Conservation (phyloP, 2,888 invertebrate genomes). For the Diplolepis rosae region DNA sequence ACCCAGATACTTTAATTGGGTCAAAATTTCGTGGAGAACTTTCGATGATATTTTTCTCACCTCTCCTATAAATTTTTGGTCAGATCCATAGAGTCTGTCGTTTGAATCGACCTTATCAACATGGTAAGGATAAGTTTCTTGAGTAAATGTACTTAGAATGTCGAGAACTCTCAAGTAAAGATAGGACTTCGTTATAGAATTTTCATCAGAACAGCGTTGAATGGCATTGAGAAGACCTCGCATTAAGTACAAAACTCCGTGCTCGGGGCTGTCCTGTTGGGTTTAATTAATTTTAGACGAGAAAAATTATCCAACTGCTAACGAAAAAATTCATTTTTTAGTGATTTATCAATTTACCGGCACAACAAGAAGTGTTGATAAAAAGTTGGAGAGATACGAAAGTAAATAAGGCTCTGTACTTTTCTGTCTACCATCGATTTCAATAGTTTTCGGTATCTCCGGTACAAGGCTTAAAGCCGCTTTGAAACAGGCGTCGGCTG, state of each 20-base stretch:
- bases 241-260: constrained; percentile 87
- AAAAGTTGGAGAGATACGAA: constrained; percentile 84
- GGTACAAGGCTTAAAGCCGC: constrained; percentile 87
- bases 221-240: constrained; percentile 88
- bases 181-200: constrained; percentile 79
- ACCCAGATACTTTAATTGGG: constrained; percentile 80
- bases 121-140: constrained; percentile 90
- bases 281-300: constrained; percentile 9
- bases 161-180: constrained; percentile 86
- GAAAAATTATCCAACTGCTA: background rate
- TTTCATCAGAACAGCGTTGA: constrained; percentile 82
- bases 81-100: constrained; percentile 92
- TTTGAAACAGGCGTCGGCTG: constrained; percentile 95
- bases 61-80: constrained; percentile 88
- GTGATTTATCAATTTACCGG: constrained; percentile 81
- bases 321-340: constrained; percentile 26
- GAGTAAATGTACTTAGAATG: constrained; percentile 85
- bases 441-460: constrained; percentile 82
- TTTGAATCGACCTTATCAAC: constrained; percentile 93
- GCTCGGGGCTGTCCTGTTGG: constrained; percentile 89
- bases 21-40: constrained; percentile 86
- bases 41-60: constrained; percentile 85
- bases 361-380: constrained; percentile 87
- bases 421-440: constrained; percentile 84
- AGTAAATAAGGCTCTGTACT: constrained; percentile 83